Evolutionary conservation across 2,888 invertebrate genomes (phyloP), one percentile per base, ranked within the genome.

Genomic region (Rhimphoctona megacephalus): DNA sequence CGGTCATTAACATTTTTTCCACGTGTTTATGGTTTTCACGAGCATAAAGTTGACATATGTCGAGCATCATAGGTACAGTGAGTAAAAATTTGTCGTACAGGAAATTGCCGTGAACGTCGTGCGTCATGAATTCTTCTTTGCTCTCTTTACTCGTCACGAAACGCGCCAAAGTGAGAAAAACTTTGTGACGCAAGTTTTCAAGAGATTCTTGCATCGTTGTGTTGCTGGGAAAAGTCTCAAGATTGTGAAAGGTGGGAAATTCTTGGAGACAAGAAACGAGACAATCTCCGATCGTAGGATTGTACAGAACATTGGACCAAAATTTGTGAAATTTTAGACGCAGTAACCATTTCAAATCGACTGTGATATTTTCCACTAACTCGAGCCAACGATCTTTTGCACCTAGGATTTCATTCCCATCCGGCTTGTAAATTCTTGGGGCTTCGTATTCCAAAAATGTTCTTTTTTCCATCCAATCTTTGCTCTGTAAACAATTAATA

Each of bases 31-130:
- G 91, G 91, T 98, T 98, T 73, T 96, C 96, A 70, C 95, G 95
- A 0, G 97, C 97, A 90, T 97, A 98, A 11, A 97, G 95, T 61
- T 96, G 95, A 91, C 97, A 97, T 17, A 98, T 93, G 92, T 98
- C 98, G 94, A 97, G 96, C 77, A 98, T 94, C 91, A 97, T 97
- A 0, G 98, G 97, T 88, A 98, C 95, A n/a, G 98, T 97, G 90
- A 98, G 96, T 88, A 98, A 95, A 93, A 96, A 98, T 89, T 97
- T 97, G 85, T 97, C 95, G 93, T 98, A 98, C 72, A 98, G 92
- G n/a, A 97, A 91, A 8, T 96, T 95, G 0, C 96, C 96, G 95
- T 97, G 96, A 82, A 95, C 96, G 57, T 95, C 94, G 77, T 96
- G 96, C 2, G 95, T 95, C 93, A 98, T 96, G 95, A 96, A 97